Conservation (phyloP, 2,888 invertebrate genomes). For the Hirtodrosophila cameraria region DNA sequence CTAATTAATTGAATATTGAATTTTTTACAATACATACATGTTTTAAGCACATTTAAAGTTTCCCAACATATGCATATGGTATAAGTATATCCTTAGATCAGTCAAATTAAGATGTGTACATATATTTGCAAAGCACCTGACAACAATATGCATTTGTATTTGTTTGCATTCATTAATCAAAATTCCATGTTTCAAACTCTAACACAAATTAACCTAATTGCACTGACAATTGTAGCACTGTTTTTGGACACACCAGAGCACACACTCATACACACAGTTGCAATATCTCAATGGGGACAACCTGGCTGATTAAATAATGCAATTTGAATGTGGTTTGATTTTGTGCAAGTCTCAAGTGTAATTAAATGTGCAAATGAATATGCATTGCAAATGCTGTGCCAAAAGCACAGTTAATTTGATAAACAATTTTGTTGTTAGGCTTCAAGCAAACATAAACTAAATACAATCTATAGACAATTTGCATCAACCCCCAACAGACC, state of each 20-base stretch:
- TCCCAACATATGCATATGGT: conserved; percentile 5
- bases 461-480: conserved; percentile 9
- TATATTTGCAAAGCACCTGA: no score
- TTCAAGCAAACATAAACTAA: conserved; percentile 7
- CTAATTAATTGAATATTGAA: conserved; percentile 66
- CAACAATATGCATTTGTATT: conserved; percentile 12
- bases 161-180: conserved; percentile 53
- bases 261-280: neutral
- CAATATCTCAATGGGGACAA: conserved; percentile 20
- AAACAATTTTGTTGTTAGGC: conserved; percentile 27
- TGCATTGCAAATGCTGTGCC: conserved; percentile 27
- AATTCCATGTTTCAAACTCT: conserved; percentile 27
- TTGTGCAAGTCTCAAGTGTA: conserved; percentile 68
- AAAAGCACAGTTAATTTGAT: conserved; percentile 50
- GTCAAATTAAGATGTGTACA: conserved; percentile 8
- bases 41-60: conserved; percentile 15
- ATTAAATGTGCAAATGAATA: conserved; percentile 64
- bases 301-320: conserved; percentile 67
- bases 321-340: conserved; percentile 72
- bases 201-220: conserved; percentile 55
- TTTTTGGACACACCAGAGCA: conserved; percentile 21
- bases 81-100: conserved; percentile 16
- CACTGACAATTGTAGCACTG: conserved; percentile 40
- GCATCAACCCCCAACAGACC: neutral
- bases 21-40: conserved; percentile 22